These are phyloP conservation scores for Hypsibius dujardini DNA, from an alignment of 1,140 invertebrate genomes.

Conservation along the genomic window DNA sequence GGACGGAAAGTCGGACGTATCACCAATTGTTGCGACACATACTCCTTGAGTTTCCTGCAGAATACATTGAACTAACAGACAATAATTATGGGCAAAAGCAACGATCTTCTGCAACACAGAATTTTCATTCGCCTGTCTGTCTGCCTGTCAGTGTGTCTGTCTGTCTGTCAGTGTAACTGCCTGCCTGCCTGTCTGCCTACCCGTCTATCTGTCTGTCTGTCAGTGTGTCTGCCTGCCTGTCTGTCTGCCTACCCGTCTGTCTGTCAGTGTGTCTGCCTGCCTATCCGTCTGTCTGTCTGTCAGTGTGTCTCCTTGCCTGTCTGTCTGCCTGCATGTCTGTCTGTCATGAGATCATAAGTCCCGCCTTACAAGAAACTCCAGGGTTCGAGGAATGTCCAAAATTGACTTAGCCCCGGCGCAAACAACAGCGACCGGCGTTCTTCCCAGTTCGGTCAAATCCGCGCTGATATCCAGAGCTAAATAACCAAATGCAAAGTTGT, in stretches of 20 bases:
- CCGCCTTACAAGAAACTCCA: conserved; percentile 61
- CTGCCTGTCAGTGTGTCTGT: too few relatives aligned
- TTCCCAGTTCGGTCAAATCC: conserved; percentile 72
- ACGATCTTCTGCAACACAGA: too few relatives aligned
- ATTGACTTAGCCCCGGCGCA: conserved; percentile 94
- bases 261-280: too few relatives aligned
- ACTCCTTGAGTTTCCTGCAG: conserved; percentile 79
- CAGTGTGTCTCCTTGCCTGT: too few relatives aligned
- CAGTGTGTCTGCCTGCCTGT: too few relatives aligned
- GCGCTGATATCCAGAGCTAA: conserved; percentile 71
- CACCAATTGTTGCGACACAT: conserved; percentile 57
- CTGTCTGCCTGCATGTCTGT: neutral
- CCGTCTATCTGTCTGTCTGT: too few relatives aligned
- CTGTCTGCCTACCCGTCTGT: too few relatives aligned
- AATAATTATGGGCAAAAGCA: too few relatives aligned
- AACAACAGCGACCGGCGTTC: conserved; percentile 64
- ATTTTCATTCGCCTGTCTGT: too few relatives aligned
- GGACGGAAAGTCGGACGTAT: conserved; percentile 49
- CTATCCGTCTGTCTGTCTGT: too few relatives aligned
- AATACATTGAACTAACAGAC: neutral
- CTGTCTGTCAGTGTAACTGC: too few relatives aligned
- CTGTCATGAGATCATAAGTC: neutral
- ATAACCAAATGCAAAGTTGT: conserved; percentile 17
- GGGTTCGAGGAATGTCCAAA: conserved; percentile 74
- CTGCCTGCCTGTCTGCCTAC: too few relatives aligned